A percentile compares a stretch with the other conserved stretches of the same genome.
phyloP scores from a whole-genome alignment of 37 sponge, comb jelly and placozoan species.

The Mnemiopsis leidyi region DNA sequence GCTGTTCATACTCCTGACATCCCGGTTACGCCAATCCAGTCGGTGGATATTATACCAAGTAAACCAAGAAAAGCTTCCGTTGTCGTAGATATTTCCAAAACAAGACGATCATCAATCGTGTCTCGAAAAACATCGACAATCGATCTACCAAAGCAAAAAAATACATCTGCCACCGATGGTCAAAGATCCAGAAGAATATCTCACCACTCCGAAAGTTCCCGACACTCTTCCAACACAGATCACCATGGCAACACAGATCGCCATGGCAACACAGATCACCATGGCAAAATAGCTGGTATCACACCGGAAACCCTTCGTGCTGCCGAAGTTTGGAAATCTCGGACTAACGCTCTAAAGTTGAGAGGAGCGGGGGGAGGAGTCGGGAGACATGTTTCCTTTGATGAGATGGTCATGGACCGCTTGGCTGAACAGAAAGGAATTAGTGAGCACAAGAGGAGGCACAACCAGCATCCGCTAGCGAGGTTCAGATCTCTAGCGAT shows the following conservation, averaged over 20 bases:
- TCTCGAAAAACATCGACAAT: background rate
- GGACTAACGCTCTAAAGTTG: too few species aligned
- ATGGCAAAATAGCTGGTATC: background rate
- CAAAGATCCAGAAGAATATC: background rate
- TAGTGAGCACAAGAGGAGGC: background rate
- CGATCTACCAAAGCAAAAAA: background rate
- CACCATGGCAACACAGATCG: background rate
- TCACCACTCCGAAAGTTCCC: background rate
- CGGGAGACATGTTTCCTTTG: background rate
- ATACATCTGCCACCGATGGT: background rate
- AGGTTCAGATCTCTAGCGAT: background rate
- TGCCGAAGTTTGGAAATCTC: background rate
- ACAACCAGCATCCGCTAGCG: background rate
- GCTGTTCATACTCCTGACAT: background rate
- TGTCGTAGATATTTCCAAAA: background rate
- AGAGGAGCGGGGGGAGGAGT: background rate
- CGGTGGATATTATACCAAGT: too few species aligned
- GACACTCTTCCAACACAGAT: background rate
- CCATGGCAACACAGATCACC: background rate
- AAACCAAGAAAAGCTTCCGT: background rate
- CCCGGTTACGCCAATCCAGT: too few species aligned
- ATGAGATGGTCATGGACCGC: background rate
- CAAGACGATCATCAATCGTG: too few species aligned
- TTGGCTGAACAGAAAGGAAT: background rate
- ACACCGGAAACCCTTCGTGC: background rate